A percentile compares a stretch with the other conserved stretches of the same genome.
Evolutionary conservation across 2,113 vertebrate genomes (phyloP).

Genomic region (Apteryx mantelli): DNA sequence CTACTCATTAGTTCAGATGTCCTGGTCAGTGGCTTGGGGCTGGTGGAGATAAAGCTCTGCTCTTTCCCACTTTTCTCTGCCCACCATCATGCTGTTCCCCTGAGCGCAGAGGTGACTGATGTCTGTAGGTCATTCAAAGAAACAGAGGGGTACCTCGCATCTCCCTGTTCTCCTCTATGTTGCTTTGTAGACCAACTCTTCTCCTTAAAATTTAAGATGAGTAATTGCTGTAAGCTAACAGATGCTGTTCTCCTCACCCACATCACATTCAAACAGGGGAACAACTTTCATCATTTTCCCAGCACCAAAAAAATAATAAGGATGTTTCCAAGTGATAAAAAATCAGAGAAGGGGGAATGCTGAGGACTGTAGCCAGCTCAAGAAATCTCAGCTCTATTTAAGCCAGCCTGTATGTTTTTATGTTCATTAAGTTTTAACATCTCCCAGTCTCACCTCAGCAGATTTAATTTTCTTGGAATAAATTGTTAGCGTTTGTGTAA

Average conservation of each 20-base stretch:
- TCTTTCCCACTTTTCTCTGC: not conserved
- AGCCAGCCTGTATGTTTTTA: constrained; percentile 11
- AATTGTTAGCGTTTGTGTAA: constrained; percentile 30
- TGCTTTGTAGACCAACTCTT: not conserved
- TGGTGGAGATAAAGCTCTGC: not conserved
- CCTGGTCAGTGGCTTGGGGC: not conserved
- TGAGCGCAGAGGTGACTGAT: not conserved
- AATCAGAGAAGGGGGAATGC: not conserved
- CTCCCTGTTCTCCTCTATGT: not conserved
- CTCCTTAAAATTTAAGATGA: not conserved
- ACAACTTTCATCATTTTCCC: not conserved
- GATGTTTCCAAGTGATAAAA: constrained; percentile 35
- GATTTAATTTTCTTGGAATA: constrained; percentile 51
- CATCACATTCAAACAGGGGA: not conserved
- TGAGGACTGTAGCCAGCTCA: not conserved
- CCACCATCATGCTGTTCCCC: not conserved
- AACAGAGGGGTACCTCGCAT: not conserved
- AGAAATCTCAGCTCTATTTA: constrained; percentile 4
- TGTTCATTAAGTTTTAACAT: constrained; percentile 46
- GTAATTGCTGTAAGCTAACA: not conserved
- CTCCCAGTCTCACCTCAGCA: constrained; percentile 30
- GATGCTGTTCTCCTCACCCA: not conserved
- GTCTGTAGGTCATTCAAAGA: not conserved
- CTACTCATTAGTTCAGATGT: not conserved
- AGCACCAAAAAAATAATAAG: not conserved